A percentile compares a stretch with the other conserved stretches of the same genome.
phyloP scores from a whole-genome alignment of 2,797 vertebrate genomes.

The Nothura maculosa region DNA sequence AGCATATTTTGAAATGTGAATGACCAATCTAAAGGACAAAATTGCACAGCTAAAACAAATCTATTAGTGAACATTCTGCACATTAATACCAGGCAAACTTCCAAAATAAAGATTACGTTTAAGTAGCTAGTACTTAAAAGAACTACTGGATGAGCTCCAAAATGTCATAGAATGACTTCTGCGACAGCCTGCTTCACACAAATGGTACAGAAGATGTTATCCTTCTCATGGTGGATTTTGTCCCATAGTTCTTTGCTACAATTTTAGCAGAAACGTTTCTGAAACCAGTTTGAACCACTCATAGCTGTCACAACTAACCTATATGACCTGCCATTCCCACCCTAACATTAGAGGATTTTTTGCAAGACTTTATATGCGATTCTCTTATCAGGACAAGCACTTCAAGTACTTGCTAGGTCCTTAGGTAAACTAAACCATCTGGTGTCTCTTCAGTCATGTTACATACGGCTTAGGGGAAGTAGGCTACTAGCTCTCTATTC shows the following conservation, averaged over 20 bases:
- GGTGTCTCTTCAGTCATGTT: fast-evolving
- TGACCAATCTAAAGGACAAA: neutral
- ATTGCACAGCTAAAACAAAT: neutral
- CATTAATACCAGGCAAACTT: slow-evolving; percentile 29
- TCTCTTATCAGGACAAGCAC: neutral
- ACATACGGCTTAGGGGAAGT: neutral
- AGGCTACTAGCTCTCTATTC: neutral
- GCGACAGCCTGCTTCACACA: neutral
- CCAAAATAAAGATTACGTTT: slow-evolving; percentile 49
- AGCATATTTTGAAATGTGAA: neutral
- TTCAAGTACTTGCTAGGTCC: neutral
- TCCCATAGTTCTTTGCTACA: neutral
- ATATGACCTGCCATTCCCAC: neutral
- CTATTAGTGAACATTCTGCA: neutral
- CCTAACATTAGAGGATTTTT: neutral
- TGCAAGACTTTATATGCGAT: fast-evolving
- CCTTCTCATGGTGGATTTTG: neutral
- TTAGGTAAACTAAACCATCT: neutral
- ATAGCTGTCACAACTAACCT: neutral
- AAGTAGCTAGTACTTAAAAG: neutral
- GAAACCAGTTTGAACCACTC: neutral
- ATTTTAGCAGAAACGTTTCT: neutral
- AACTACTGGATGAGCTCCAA: neutral
- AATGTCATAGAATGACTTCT: neutral
- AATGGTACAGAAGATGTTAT: neutral